Evolutionary conservation across 2,888 invertebrate genomes (phyloP).

Genomic region (Unio delphinus): DNA sequence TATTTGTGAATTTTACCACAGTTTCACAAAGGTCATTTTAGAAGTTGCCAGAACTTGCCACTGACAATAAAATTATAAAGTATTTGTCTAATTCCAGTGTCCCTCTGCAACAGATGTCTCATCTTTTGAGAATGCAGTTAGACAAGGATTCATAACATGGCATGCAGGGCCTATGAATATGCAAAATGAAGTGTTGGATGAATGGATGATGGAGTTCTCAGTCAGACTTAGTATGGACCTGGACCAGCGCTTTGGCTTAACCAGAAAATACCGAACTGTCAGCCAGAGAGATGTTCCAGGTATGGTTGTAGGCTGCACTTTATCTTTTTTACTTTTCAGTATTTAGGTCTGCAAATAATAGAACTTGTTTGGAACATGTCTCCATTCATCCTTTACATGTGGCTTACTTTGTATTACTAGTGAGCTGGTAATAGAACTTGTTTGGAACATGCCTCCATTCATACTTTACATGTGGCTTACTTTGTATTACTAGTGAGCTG

Average conservation of each 20-base stretch:
- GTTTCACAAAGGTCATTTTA: no score
- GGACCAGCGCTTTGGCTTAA: constrained; percentile 55
- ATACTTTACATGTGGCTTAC: no score
- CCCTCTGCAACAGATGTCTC: constrained; percentile 43
- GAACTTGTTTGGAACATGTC: no score
- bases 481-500: no score
- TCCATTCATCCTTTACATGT: no score
- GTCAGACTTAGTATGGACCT: constrained; percentile 56
- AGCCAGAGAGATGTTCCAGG: constrained; percentile 69
- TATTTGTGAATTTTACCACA: no score
- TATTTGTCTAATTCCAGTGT: constrained; percentile 46
- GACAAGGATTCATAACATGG: constrained; percentile 61
- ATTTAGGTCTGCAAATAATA: no score
- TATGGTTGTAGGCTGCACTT: constrained; percentile 13
- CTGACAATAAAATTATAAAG: no score
- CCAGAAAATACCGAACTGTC: constrained; percentile 48
- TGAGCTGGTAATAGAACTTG: no score
- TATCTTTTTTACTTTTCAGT: neutral
- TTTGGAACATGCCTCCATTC: no score
- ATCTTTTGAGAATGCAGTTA: constrained; percentile 47
- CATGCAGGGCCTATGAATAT: constrained; percentile 70
- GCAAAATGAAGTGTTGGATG: constrained; percentile 61
- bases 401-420: no score
- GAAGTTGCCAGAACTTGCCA: no score
- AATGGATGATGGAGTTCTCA: constrained; percentile 48